phyloP scores from a whole-genome alignment of 2,113 vertebrate species.

The Colius striatus region DNA sequence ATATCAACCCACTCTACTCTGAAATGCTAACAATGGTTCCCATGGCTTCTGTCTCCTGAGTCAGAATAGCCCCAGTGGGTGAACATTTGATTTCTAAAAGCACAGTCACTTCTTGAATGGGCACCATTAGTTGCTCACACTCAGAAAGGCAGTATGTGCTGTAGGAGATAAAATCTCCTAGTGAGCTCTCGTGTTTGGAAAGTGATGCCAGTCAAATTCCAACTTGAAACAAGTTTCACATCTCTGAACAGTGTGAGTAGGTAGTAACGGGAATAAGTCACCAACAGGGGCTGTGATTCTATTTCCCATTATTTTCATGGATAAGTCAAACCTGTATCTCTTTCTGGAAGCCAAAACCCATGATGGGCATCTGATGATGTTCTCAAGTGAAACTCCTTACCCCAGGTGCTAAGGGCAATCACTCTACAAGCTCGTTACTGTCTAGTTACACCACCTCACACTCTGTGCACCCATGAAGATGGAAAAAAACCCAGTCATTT shows the following conservation, averaged over 20 bases:
- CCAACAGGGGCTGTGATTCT: not conserved
- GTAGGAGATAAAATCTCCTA: not conserved
- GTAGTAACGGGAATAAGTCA: not conserved
- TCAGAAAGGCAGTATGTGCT: not conserved
- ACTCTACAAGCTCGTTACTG: not conserved
- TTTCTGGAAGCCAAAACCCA: not conserved
- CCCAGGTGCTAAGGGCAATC: not conserved
- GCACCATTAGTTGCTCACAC: not conserved
- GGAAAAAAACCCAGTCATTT: not conserved
- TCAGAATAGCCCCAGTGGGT: conserved; percentile 46
- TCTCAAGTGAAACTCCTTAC: not conserved
- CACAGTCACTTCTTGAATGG: not conserved
- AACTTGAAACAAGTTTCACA: not conserved
- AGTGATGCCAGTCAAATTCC: not conserved
- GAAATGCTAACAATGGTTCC: conserved; percentile 61
- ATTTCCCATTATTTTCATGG: not conserved
- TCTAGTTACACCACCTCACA: not conserved
- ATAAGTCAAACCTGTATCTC: not conserved
- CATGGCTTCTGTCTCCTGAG: conserved; percentile 46
- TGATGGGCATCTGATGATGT: not conserved
- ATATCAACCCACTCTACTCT: conserved; percentile 38
- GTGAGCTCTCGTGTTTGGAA: not conserved
- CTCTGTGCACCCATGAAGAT: not conserved
- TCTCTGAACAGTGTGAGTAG: not conserved
- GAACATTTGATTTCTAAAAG: conserved; percentile 52